Percentiles rank a stretch among this genome's conserved stretches.
Conservation (phyloP, 2,888 invertebrate species). For the Ormyrus nitidulus region DNA sequence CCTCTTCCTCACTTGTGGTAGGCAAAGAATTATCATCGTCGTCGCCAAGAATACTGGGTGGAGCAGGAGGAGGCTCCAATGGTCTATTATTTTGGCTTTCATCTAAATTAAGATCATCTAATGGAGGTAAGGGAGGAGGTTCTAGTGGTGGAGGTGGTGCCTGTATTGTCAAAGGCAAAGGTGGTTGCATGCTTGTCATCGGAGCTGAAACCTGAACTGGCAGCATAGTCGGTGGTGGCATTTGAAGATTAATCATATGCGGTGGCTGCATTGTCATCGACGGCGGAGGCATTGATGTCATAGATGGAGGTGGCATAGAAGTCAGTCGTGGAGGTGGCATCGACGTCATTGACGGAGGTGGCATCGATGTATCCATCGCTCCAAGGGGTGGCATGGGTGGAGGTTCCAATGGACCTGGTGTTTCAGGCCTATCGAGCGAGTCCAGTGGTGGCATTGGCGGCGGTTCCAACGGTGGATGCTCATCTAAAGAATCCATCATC, state of each 20-base stretch:
- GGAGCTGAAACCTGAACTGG: not conserved
- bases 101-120: constrained; percentile 21
- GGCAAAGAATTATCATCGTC: constrained; percentile 24
- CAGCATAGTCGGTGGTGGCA: constrained; percentile 30
- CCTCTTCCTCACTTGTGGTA: constrained; percentile 28
- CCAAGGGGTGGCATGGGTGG: no score
- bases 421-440: not conserved
- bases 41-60: constrained; percentile 46
- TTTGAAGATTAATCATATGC: not conserved
- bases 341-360: no score
- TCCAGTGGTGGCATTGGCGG: constrained; percentile 43
- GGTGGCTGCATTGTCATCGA: no score
- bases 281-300: no score
- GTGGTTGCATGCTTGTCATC: not conserved
- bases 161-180: not conserved
- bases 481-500: constrained; percentile 1
- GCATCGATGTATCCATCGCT: no score
- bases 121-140: constrained; percentile 29
- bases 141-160: constrained; percentile 13
- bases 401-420: no score
- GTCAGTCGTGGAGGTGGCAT: no score
- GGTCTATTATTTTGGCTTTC: not conserved
- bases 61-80: constrained; percentile 4
- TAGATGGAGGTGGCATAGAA: no score
- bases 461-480: constrained; percentile 21